Percentiles rank a stretch among this genome's conserved stretches.
Evolutionary conservation across 2,888 invertebrate species (phyloP).

Genomic region (Cosmia trapezina): DNA sequence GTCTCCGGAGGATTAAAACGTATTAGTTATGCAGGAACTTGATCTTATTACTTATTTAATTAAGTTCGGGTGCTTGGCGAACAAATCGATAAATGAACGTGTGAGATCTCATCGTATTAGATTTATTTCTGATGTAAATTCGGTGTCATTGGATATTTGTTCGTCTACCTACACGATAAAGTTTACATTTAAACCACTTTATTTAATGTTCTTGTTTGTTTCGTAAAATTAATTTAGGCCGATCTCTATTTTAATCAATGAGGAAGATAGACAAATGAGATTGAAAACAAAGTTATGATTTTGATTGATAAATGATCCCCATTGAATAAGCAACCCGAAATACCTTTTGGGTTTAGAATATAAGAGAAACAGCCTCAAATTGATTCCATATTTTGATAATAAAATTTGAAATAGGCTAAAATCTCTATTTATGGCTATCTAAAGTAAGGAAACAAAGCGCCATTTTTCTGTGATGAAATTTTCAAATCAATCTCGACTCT

Average conservation of each 20-base stretch:
- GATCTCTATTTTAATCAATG: conserved; percentile 38
- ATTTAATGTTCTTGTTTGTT: conserved; percentile 40
- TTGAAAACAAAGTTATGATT: conserved; percentile 53
- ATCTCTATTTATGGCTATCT: neutral
- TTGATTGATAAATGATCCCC: conserved; percentile 49
- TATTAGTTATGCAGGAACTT: conserved; percentile 73
- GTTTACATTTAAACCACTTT: conserved; percentile 35
- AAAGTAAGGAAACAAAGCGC: neutral
- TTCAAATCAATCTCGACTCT: neutral
- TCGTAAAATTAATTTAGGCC: conserved; percentile 26
- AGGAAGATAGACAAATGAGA: conserved; percentile 44
- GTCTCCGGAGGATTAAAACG: conserved; percentile 66
- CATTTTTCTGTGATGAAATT: neutral
- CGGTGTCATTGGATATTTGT: conserved; percentile 6
- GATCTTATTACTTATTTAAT: conserved; percentile 79
- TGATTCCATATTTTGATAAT: conserved; percentile 8
- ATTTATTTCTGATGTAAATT: conserved; percentile 33
- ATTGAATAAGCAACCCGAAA: conserved; percentile 12
- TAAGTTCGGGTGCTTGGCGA: conserved; percentile 64
- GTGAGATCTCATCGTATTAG: conserved; percentile 18
- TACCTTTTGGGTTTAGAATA: conserved; percentile 11
- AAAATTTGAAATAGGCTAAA: too few species aligned
- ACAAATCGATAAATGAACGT: conserved; percentile 60
- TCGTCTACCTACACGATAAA: conserved; percentile 16
- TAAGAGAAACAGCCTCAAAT: neutral